These are phyloP conservation scores for Drosophila nr. fundita DNA, from an alignment of 2,888 invertebrate genomes.

Conservation along the genomic window DNA sequence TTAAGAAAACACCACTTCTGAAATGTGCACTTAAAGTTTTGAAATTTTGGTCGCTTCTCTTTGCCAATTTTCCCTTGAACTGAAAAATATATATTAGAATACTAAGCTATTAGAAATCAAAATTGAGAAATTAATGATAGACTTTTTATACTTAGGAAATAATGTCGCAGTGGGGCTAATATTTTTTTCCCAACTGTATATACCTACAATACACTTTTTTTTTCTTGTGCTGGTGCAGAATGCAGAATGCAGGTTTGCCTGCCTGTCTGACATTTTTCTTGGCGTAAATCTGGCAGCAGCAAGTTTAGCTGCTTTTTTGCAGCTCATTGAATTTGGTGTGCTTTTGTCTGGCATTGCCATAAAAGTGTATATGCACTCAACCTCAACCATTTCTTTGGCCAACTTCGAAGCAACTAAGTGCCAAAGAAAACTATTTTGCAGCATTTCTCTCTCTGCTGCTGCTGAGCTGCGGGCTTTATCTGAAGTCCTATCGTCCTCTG, in stretches of 20 bases:
- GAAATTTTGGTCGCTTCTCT: no score
- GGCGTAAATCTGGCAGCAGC: conserved; percentile 76
- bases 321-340: conserved; percentile 78
- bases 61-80: no score
- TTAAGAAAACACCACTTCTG: background rate
- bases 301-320: conserved; percentile 77
- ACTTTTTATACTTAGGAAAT: background rate
- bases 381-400: conserved; percentile 19
- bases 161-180: background rate
- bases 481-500: conserved; percentile 36
- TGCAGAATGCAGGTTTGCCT: conserved; percentile 35
- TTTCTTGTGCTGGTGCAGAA: conserved; percentile 24
- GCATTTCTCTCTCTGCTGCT: conserved; percentile 14
- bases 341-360: conserved; percentile 76
- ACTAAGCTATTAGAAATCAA: no score
- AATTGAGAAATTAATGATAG: background rate
- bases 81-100: no score
- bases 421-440: conserved; percentile 64
- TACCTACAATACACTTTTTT: background rate
- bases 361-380: conserved; percentile 54
- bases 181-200: background rate
- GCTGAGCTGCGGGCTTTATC: conserved; percentile 71
- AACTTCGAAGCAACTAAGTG: conserved; percentile 66
- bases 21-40: background rate
- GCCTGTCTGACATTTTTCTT: conserved; percentile 70